These are phyloP conservation scores for Mobula birostris DNA, from an alignment of 2,113 vertebrate species.

Conservation along the genomic window DNA sequence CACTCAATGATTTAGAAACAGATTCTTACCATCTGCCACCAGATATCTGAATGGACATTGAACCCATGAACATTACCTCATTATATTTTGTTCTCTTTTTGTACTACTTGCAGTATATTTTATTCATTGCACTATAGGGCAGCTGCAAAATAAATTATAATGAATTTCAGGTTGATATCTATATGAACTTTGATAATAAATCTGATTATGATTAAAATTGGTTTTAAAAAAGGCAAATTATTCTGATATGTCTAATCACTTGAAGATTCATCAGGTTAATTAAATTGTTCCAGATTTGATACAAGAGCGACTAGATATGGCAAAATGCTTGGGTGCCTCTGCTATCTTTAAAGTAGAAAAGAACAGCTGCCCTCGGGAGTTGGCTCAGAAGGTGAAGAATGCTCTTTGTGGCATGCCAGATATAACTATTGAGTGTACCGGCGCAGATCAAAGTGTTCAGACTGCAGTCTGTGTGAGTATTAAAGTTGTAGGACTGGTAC, in stretches of 20 bases:
- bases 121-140: too few species aligned
- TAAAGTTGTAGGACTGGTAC: background rate
- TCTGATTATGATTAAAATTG: too few species aligned
- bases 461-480: constrained; percentile 32
- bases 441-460: constrained; percentile 34
- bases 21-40: too few species aligned
- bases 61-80: too few species aligned
- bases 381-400: constrained; percentile 3
- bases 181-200: too few species aligned
- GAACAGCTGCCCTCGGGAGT: background rate
- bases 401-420: background rate
- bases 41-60: too few species aligned
- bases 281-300: background rate
- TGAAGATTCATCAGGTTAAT: background rate
- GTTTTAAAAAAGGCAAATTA: background rate
- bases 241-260: background rate
- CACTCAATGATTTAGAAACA: too few species aligned
- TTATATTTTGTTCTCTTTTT: too few species aligned
- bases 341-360: background rate
- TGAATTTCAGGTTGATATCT: too few species aligned
- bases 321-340: constrained; percentile 18
- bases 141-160: too few species aligned
- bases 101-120: too few species aligned
- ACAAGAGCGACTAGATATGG: constrained; percentile 28
- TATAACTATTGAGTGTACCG: constrained; percentile 24